Percentiles rank a stretch among this genome's conserved stretches.
Evolutionary conservation across 1,140 invertebrate species (phyloP).

Genomic region (Drosophila rufa): DNA sequence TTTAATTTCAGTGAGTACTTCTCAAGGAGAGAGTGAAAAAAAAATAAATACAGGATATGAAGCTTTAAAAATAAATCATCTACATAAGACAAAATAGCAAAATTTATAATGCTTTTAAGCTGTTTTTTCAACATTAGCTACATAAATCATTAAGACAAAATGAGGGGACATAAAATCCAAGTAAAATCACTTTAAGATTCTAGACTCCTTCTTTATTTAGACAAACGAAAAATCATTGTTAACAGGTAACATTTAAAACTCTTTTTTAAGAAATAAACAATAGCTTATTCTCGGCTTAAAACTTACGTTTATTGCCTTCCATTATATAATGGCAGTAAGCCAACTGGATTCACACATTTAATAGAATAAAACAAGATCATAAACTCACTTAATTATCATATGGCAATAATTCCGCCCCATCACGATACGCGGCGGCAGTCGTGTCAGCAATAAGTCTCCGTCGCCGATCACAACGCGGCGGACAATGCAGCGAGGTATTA

Average conservation of each 20-base stretch:
- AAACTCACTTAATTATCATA: slow-evolving; percentile 44
- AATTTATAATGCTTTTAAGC: too few species aligned
- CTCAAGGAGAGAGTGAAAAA: too few species aligned
- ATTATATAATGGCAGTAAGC: neutral
- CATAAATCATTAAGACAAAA: too few species aligned
- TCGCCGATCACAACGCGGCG: slow-evolving; percentile 22
- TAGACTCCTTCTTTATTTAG: neutral
- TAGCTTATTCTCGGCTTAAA: neutral
- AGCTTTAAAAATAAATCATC: too few species aligned
- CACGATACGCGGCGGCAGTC: slow-evolving; percentile 29
- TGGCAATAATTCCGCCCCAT: slow-evolving; percentile 30
- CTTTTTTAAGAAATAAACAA: too few species aligned
- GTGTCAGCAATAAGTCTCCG: slow-evolving; percentile 47
- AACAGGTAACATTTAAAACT: neutral
- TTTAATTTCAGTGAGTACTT: too few species aligned
- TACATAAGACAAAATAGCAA: too few species aligned
- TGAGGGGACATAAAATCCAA: neutral
- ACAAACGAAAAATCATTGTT: too few species aligned
- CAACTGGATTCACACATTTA: slow-evolving; percentile 25
- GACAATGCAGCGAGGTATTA: slow-evolving; percentile 64
- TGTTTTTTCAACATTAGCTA: too few species aligned
- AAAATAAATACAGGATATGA: too few species aligned
- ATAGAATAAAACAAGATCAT: slow-evolving; percentile 35
- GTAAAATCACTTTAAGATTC: neutral
- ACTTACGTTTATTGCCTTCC: neutral